phyloP scores from a whole-genome alignment of 2,888 invertebrate species.

The Sceliomorpha sp. region DNA sequence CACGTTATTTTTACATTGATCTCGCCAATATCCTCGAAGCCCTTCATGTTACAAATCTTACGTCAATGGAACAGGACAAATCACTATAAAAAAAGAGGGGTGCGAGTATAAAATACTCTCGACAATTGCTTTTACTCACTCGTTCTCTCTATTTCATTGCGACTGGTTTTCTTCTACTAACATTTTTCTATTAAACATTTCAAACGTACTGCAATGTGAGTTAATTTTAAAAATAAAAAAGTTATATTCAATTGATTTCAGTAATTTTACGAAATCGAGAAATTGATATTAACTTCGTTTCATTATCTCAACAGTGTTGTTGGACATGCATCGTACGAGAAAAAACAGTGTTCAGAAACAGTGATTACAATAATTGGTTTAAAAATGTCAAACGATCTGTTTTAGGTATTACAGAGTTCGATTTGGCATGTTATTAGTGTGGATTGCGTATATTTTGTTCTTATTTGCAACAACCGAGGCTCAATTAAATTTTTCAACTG shows the following conservation, averaged over 20 bases:
- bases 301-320: neutral
- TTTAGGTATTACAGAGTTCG: slow-evolving; percentile 27
- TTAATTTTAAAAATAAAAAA: too few relatives aligned
- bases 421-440: slow-evolving; percentile 25
- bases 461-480: slow-evolving; percentile 46
- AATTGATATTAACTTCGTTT: too few relatives aligned
- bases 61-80: slow-evolving; percentile 4
- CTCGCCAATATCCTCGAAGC: slow-evolving; percentile 30
- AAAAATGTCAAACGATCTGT: neutral
- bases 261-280: too few relatives aligned
- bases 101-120: slow-evolving; percentile 8
- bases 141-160: slow-evolving; percentile 1
- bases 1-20: too few relatives aligned
- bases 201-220: slow-evolving; percentile 8
- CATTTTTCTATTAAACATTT: slow-evolving; percentile 3
- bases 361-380: neutral
- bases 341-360: too few relatives aligned
- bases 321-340: neutral
- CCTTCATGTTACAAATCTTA: slow-evolving; percentile 17
- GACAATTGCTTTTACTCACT: neutral
- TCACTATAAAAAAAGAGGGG: slow-evolving; percentile 11
- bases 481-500: slow-evolving; percentile 60
- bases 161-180: neutral
- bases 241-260: too few relatives aligned
- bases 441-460: slow-evolving; percentile 49